Percentiles rank a stretch among this genome's conserved stretches.
Conservation (phyloP, 2,888 invertebrate genomes). For the Eupithecia exiguata region DNA sequence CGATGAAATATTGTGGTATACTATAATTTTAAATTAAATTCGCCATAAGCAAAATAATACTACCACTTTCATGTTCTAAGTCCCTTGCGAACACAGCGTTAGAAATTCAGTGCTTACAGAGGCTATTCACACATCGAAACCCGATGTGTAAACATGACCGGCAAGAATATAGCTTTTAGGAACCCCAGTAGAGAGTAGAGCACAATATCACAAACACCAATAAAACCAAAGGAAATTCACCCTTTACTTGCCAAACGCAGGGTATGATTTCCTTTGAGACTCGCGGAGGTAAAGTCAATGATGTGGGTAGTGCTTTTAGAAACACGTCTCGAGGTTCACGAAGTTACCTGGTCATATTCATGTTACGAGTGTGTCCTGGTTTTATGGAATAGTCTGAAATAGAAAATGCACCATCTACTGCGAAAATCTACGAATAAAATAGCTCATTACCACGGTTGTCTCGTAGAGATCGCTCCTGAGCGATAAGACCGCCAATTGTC, state of each 20-base stretch:
- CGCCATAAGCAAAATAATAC: background rate
- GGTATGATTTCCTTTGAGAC: conserved; percentile 21
- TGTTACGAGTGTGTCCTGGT: conserved; percentile 42
- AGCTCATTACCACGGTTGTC: no score
- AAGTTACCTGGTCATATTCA: conserved; percentile 52
- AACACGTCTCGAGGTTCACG: conserved; percentile 50
- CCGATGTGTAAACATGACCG: conserved; percentile 48
- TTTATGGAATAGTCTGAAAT: background rate
- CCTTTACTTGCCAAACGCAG: background rate
- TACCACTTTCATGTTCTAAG: background rate
- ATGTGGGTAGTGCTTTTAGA: conserved; percentile 53
- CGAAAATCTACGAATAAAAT: background rate
- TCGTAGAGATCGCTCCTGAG: no score
- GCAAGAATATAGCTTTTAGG: conserved; percentile 48
- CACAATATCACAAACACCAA: conserved; percentile 34
- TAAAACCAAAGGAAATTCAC: conserved; percentile 11
- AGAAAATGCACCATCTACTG: background rate
- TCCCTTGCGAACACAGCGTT: conserved; percentile 22
- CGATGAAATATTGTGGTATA: background rate
- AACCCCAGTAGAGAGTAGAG: conserved; percentile 32
- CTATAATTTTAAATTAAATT: no score
- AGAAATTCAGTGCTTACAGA: conserved; percentile 49
- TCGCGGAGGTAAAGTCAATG: conserved; percentile 13
- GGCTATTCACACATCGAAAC: conserved; percentile 54
- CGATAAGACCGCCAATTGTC: no score